Evolutionary conservation across 2,113 vertebrate genomes (phyloP), one percentile per base, ranked within the genome.

Genomic region (Lophura nycthemera): DNA sequence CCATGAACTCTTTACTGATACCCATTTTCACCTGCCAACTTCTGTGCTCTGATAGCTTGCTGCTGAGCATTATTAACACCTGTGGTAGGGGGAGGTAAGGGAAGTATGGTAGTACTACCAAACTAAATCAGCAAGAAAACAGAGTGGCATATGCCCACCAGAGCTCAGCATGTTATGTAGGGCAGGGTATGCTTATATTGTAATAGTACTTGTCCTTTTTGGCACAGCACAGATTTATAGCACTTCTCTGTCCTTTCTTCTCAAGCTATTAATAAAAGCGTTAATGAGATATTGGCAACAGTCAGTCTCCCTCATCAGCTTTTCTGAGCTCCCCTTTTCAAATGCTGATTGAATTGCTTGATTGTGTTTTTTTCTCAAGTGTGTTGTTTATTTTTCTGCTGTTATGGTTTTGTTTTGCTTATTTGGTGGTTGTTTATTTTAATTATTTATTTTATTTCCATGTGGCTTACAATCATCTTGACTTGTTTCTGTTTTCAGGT

Each of bases 401-500:
- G 54, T 57, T 56, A 9, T 56, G 29, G 29, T n/a, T 57, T n/a
- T 32, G 32, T 57, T 20, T 57, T n/a, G 16, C 16, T 56, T 56
- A 4, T 32, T 56, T 11, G 6, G 18, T 19, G 18, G 18, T n/a
- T 20, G 18, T n/a, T n/a, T n/a, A 57, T 57, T n/a, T 57, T 57
- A 57, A 32, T 57, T 52, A 25, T 16, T 75, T n/a, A 27, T 40
- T 21, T 66, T 52, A 9, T 1, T 50, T 86, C 50, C 4, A 1
- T 67, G 5, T 29, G 88, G 8, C 9, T 60, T 40, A 24, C 8
- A 47, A 11, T 40, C 11, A 11, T 43, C 3, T 17, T 63, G 5
- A 8, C 24, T 91, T 76, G 15, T 79, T 75, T 86, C 29, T 93
- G 9, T 87, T 86, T 91, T 34, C 83, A 97, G 96, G 78, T 74